These are phyloP conservation scores for Odontamblyopus lacepedii DNA, from an alignment of 2,797 vertebrate genomes.

Conservation along the genomic window DNA sequence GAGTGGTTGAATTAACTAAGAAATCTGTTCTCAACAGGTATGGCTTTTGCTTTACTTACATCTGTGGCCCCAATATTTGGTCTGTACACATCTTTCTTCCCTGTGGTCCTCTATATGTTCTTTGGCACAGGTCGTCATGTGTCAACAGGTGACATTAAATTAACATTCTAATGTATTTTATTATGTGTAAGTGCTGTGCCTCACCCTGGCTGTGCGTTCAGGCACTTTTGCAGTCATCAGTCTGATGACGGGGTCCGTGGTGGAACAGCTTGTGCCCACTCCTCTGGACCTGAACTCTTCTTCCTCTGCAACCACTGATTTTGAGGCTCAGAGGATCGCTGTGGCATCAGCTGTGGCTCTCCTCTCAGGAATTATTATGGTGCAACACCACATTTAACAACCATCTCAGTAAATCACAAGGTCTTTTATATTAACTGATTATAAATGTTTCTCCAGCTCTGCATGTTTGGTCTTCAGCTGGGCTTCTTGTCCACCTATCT, in stretches of 20 bases:
- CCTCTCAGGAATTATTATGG: constrained; percentile 88
- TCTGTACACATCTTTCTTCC: constrained; percentile 94
- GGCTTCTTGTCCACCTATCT: constrained; percentile 91
- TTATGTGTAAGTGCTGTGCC: not conserved
- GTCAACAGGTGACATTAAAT: constrained; percentile 84
- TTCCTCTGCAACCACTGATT: constrained; percentile 71
- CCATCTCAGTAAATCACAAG: not conserved
- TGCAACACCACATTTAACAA: constrained; percentile 35
- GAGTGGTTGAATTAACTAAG: not conserved
- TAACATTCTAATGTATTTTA: not conserved
- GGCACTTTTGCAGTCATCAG: constrained; percentile 93
- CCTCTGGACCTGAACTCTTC: constrained; percentile 80
- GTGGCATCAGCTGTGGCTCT: constrained; percentile 87
- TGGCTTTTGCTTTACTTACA: constrained; percentile 92
- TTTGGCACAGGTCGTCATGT: constrained; percentile 91
- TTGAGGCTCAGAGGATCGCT: constrained; percentile 85
- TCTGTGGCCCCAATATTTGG: constrained; percentile 91
- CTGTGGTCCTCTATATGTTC: constrained; percentile 88
- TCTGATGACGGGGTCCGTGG: constrained; percentile 90
- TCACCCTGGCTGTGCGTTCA: constrained; percentile 51
- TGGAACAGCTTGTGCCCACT: constrained; percentile 85
- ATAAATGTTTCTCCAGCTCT: constrained; percentile 72
- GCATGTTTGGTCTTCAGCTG: constrained; percentile 89
- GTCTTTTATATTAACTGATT: not conserved
- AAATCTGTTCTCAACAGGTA: constrained; percentile 71